These are phyloP conservation scores for Hormiphora californensis DNA, from an alignment of 37 sponge, comb jelly and placozoan genomes.

Conservation along the genomic window DNA sequence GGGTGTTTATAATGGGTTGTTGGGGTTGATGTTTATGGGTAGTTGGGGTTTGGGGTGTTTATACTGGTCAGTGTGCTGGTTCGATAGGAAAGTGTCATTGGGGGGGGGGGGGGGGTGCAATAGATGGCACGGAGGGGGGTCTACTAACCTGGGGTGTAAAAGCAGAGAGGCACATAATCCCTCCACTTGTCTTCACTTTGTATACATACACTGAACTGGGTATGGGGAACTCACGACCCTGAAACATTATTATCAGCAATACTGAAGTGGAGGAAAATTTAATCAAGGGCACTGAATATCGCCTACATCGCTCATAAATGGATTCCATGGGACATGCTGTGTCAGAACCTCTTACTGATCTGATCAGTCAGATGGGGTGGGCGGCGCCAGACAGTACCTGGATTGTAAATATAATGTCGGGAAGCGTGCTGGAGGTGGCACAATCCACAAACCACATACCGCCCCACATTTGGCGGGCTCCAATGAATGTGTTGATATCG, in stretches of 20 bases:
- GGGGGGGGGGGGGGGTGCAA: too few relatives aligned
- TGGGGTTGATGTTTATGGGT: too few relatives aligned
- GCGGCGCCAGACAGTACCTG: too few relatives aligned
- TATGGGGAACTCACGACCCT: background rate
- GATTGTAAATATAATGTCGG: background rate
- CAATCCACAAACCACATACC: conserved; percentile 17
- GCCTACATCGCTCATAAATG: background rate
- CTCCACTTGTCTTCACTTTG: background rate
- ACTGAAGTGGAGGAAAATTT: background rate
- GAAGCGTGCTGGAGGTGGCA: background rate
- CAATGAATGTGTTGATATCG: background rate
- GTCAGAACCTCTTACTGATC: too few relatives aligned
- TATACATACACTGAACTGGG: background rate
- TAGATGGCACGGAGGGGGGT: too few relatives aligned
- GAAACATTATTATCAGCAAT: background rate
- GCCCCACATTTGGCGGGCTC: background rate
- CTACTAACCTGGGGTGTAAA: background rate
- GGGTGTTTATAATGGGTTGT: too few relatives aligned
- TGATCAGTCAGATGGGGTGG: too few relatives aligned
- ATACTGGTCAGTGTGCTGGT: too few relatives aligned
- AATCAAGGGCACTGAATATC: background rate
- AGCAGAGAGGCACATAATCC: conserved; percentile 16
- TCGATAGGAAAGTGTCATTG: too few relatives aligned
- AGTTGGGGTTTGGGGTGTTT: too few relatives aligned
- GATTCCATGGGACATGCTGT: too few relatives aligned